Base-by-base conservation (phyloP, 2,888 invertebrate genomes). In the Tetanocera ferruginea region DNA sequence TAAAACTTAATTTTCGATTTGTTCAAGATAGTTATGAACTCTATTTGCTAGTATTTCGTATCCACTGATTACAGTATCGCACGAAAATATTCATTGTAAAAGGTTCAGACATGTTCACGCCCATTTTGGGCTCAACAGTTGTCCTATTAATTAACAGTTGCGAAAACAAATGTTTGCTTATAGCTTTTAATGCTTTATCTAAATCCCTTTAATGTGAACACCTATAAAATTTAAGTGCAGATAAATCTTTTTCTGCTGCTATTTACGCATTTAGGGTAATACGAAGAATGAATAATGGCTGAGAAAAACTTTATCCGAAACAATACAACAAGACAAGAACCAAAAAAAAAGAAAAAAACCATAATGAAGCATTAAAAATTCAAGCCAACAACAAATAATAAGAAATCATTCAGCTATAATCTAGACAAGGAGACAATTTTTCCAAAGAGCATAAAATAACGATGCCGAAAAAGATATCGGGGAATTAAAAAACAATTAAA, bases 401-500 rank as follows among this genome's bases (percentile, higher is more conserved):
- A 67, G 14, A 67, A 67, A 37, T 51, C 49, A 49, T 69, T 69
- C 49, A 11, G 23, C 49, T n/a, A 69, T 69, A 69, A 51, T 49
- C 69, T 51, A 49, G 51, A 19, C 31, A n/a, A 17, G 57, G 23
- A 37, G n/a, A 49, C 66, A 52, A 64, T 52, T 34, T 34, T 52
- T 64, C 37, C 34, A 37, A 11, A 23, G 8, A 49, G n/a, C 31
- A 67, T 17, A 71, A 34, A 19, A 49, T 19, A 37, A 17, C 73
- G 80, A 78, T 78, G 77, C 77, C 82, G 79, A 72, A 72, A 80
- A 82, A 76, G 81, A 85, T 87, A 87, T 86, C 86, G 86, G 85
- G 86, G 81, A 86, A 87, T 86, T 86, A 86, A 86, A 86, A 85
- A 86, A 86, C 86, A 86, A 87, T 86, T 87, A 85, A 83, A 83